phyloP scores from a whole-genome alignment of 35 echinoderm and acorn worm species.

The Strongylocentrotus purpuratus region DNA sequence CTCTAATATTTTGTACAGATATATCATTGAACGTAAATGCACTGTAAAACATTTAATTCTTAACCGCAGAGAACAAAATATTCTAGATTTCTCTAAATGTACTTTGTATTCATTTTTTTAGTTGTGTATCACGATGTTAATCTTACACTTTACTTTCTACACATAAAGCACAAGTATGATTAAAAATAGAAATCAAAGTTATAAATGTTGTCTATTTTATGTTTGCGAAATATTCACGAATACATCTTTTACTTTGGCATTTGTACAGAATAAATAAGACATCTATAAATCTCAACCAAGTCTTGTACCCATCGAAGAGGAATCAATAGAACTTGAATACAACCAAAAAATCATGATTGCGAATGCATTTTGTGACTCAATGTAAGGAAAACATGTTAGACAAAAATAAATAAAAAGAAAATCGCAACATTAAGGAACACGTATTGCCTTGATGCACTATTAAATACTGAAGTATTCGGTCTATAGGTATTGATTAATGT shows the following conservation, averaged over 20 bases:
- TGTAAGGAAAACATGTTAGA: not conserved
- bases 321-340: not conserved
- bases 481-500: not conserved
- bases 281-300: not conserved
- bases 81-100: not conserved
- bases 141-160: not conserved
- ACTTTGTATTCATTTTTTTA: not conserved
- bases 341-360: not conserved
- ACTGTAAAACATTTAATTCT: not conserved
- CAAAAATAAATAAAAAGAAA: not conserved
- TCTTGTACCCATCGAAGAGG: not conserved
- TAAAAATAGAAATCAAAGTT: not conserved
- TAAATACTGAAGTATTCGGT: not conserved
- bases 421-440: not conserved
- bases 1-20: not conserved
- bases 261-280: slow-evolving; percentile 36
- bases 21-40: not conserved
- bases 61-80: slow-evolving; percentile 12
- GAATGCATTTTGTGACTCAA: not conserved
- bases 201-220: not conserved
- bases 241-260: slow-evolving; percentile 20
- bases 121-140: not conserved
- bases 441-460: not conserved
- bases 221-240: not conserved
- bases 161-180: not conserved